These are phyloP conservation scores for Spisula solida DNA, from an alignment of 2,888 invertebrate species.

Conservation along the genomic window DNA sequence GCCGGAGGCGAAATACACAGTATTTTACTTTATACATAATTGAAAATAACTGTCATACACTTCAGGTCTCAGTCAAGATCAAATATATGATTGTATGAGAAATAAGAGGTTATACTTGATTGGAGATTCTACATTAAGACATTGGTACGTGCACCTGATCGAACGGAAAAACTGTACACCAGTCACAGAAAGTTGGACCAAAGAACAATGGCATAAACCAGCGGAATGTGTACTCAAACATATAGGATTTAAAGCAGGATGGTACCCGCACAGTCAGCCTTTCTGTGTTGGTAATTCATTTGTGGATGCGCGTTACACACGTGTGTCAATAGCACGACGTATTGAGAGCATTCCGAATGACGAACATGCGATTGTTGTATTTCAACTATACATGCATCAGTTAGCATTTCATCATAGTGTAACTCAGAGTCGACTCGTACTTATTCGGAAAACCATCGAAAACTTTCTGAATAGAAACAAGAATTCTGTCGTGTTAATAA, in stretches of 20 bases:
- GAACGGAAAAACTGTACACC: slow-evolving; percentile 26
- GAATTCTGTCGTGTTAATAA: slow-evolving; percentile 21
- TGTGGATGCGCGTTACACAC: not conserved
- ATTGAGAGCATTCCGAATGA: not conserved
- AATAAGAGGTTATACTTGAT: slow-evolving; percentile 35
- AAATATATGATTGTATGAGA: slow-evolving; percentile 24
- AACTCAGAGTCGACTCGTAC: not conserved
- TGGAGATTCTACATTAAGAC: slow-evolving; percentile 46
- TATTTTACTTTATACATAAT: too few relatives aligned
- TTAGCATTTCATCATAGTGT: slow-evolving; percentile 39
- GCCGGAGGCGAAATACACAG: too few relatives aligned
- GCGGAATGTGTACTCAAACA: slow-evolving; percentile 3
- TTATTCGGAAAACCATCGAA: slow-evolving; percentile 37
- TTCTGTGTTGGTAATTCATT: not conserved
- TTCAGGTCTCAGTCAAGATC: not conserved
- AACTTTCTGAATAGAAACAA: slow-evolving; percentile 15
- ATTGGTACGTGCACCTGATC: slow-evolving; percentile 33
- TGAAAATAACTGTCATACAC: not conserved
- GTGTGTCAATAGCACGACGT: not conserved
- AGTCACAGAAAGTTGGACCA: slow-evolving; percentile 27
- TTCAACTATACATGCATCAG: slow-evolving; percentile 43
- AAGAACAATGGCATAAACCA: slow-evolving; percentile 35
- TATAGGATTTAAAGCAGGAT: slow-evolving; percentile 32
- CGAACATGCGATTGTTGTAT: slow-evolving; percentile 39
- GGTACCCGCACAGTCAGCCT: slow-evolving; percentile 35